phyloP scores from a whole-genome alignment of 2,888 invertebrate genomes.

The Ephialtes manifestator region DNA sequence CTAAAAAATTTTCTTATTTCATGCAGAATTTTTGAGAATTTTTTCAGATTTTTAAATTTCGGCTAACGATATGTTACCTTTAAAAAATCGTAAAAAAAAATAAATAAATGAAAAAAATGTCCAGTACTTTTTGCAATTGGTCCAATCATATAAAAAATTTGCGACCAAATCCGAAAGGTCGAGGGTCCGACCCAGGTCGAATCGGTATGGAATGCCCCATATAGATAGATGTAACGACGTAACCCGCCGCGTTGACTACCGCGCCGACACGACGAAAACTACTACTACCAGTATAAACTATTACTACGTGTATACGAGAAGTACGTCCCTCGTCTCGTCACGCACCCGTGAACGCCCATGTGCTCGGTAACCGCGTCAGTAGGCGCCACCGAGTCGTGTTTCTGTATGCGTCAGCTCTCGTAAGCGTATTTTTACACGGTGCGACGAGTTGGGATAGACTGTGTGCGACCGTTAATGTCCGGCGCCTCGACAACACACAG shows the following conservation, averaged over 20 bases:
- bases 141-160: no score
- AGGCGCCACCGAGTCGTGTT: slow-evolving; percentile 69
- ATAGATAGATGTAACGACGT: slow-evolving; percentile 21
- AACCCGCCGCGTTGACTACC: slow-evolving; percentile 20
- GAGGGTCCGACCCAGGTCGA: no score
- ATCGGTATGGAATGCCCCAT: no score
- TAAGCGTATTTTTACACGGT: slow-evolving; percentile 60
- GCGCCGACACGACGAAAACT: slow-evolving; percentile 37
- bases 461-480: slow-evolving; percentile 32
- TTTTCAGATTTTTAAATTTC: no score
- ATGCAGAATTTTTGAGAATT: no score
- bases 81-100: no score
- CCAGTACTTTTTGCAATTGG: no score
- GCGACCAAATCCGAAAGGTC: no score
- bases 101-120: no score
- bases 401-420: slow-evolving; percentile 68
- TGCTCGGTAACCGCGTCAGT: slow-evolving; percentile 63
- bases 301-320: slow-evolving; percentile 45
- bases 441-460: not conserved
- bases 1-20: no score
- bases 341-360: slow-evolving; percentile 80
- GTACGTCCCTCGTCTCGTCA: slow-evolving; percentile 76
- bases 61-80: no score
- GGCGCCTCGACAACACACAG: slow-evolving; percentile 29
- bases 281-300: not conserved